Conservation (phyloP, 2,888 invertebrate species). For the Temnothorax unifasciatus region DNA sequence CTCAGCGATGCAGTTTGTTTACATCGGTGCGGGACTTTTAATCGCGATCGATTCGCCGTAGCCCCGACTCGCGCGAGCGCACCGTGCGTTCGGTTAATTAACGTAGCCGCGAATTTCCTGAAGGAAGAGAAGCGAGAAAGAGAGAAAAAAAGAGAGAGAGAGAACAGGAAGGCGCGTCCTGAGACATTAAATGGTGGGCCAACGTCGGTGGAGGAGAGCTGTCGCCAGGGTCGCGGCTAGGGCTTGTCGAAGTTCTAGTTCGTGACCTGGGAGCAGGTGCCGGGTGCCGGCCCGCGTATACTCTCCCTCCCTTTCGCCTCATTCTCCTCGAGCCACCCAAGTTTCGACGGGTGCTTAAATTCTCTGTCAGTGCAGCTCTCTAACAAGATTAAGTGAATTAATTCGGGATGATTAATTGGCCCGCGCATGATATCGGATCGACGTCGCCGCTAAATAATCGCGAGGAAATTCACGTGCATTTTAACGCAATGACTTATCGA, state of each 20-base stretch:
- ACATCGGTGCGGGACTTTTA: conserved; percentile 83
- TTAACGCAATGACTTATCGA: background rate
- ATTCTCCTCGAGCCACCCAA: background rate
- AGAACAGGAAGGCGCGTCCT: background rate
- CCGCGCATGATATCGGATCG: conserved; percentile 8
- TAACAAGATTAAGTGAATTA: conserved; percentile 53
- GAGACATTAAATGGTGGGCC: conserved; percentile 32
- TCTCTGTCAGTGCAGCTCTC: conserved; percentile 41
- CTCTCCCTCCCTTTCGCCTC: background rate
- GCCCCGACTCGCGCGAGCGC: conserved; percentile 44
- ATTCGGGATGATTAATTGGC: conserved; percentile 49
- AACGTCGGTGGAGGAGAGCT: conserved; percentile 17
- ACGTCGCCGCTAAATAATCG: conserved; percentile 5
- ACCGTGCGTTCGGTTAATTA: conserved; percentile 49
- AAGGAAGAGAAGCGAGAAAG: background rate
- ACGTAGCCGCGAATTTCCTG: conserved; percentile 41
- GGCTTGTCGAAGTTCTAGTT: conserved; percentile 70
- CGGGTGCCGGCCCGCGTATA: conserved; percentile 22
- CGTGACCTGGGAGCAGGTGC: conserved; percentile 64
- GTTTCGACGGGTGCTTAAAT: conserved; percentile 55
- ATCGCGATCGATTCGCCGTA: conserved; percentile 79
- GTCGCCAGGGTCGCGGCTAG: conserved; percentile 68
- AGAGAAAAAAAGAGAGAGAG: background rate
- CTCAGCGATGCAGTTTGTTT: conserved; percentile 81
- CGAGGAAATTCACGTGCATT: background rate